phyloP scores from a whole-genome alignment of 1,140 invertebrate genomes.

The Neodiprion fabricii region DNA sequence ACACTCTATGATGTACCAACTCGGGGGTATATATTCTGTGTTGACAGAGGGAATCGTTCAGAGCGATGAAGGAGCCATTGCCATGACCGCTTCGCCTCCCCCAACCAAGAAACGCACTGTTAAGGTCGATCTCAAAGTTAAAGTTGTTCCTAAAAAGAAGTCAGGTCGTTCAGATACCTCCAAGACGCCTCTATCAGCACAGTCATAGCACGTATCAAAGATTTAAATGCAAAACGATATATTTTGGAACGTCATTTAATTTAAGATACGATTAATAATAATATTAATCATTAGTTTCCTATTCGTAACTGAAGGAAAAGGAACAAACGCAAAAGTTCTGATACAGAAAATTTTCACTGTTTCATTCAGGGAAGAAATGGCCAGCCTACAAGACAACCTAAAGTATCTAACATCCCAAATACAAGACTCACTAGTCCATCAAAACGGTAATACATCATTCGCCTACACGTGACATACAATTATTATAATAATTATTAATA shows the following conservation, averaged over 20 bases:
- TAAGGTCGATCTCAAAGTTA: conserved; percentile 81
- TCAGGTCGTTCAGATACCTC: conserved; percentile 43
- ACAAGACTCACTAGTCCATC: conserved; percentile 51
- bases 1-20: not conserved
- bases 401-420: conserved; percentile 59
- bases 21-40: conserved; percentile 65
- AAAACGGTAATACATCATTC: conserved; percentile 36
- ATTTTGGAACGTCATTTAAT: too few relatives aligned
- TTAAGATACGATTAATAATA: too few relatives aligned
- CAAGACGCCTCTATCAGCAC: conserved; percentile 55
- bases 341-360: not conserved
- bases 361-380: conserved; percentile 63
- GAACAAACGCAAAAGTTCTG: too few relatives aligned
- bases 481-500: not conserved
- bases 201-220: conserved; percentile 44
- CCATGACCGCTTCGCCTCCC: conserved; percentile 67
- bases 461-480: not conserved
- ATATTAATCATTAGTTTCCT: too few relatives aligned
- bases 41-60: conserved; percentile 64
- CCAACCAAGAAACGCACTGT: conserved; percentile 77
- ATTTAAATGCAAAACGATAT: too few relatives aligned
- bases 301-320: too few relatives aligned
- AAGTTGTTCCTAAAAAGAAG: conserved; percentile 72
- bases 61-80: conserved; percentile 61
- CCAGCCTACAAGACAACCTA: conserved; percentile 62